A percentile compares a stretch with the other conserved stretches of the same genome.
Evolutionary conservation across 2,797 vertebrate genomes (phyloP).

Genomic region (Poecilia velifera): DNA sequence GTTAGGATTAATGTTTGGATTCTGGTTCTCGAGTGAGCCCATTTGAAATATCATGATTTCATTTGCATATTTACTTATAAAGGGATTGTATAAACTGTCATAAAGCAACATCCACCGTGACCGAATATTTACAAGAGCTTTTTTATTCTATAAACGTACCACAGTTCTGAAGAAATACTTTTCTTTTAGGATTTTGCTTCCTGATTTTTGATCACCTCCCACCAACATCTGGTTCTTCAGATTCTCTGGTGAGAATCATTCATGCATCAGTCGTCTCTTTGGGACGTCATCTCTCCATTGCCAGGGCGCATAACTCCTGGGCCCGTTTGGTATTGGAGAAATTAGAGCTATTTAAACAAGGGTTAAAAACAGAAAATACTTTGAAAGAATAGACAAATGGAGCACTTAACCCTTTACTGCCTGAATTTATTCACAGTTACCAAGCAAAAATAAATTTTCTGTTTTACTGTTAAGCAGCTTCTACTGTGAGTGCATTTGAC

Average conservation of each 20-base stretch:
- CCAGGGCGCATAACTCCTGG: neutral
- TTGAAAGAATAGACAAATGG: neutral
- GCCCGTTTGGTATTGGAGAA: neutral
- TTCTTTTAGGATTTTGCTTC: slow-evolving; percentile 8
- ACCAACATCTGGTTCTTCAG: neutral
- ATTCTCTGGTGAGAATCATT: neutral
- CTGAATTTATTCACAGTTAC: neutral
- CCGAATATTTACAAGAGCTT: neutral
- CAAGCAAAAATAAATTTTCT: neutral
- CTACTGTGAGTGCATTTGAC: neutral
- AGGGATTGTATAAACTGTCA: neutral
- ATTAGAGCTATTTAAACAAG: neutral
- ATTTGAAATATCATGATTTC: neutral
- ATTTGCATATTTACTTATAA: neutral
- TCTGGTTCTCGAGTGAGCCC: neutral
- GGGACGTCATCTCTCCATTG: neutral
- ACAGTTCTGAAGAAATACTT: neutral
- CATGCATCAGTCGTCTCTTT: slow-evolving; percentile 32
- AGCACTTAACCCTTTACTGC: neutral
- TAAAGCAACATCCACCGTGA: neutral
- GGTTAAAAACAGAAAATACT: neutral
- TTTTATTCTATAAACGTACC: neutral
- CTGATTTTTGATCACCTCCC: slow-evolving; percentile 18
- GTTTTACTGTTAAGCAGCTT: neutral
- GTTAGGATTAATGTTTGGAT: neutral